Base-by-base conservation (phyloP, 2,888 invertebrate species). In the Temnothorax rugatulus region DNA sequence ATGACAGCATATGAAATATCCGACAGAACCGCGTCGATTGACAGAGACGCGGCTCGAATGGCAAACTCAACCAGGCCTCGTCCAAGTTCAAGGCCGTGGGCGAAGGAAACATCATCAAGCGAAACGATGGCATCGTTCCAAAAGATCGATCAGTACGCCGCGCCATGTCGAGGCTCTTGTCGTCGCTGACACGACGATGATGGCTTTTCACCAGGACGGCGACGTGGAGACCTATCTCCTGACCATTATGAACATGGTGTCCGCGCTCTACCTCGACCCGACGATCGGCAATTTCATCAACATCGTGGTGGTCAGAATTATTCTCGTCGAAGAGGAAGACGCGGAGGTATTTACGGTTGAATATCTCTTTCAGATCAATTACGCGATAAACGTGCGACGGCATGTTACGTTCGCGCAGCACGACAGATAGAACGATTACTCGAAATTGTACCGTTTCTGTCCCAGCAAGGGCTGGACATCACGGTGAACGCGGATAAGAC, bases 161-260 rank as follows among this genome's bases (percentile, higher is more conserved):
- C 96, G 97, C 79, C 97, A 97, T 95, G 98, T 98, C 57, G 98
- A 98, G 95, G 97, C 98, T 0, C 95, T 98, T 81, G 96, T 99
- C 76, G 98, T 98, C 75, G 98, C 98, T 54, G 98, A 99, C 95
- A 96, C 96, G 81, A 97, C 97, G 89, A 98, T 98, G 98, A 97
- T 97, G 90, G 97, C 97, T 76, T 98, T 98, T 94, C 98, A 99
- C 95, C 96, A 96, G 90, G 96, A 97, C 91, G 97, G 97, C 91
- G 97, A 97, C 93, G 96, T 98, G 89, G 97, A 98, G 94, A 97
- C 97, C 9, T 98, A 99, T 95, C 96, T 99, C 44, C 96, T 99
- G 76, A 98, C 98, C 75, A 97, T 99, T 89, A 98, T 98, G 98
- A 99, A 98, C 94, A 98, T 98, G 98, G 98, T 96, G 84, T 97